A percentile compares a stretch with the other conserved stretches of the same genome.
Evolutionary conservation across 2,797 vertebrate genomes (phyloP).

Genomic region (Amphiprion clarkii): DNA sequence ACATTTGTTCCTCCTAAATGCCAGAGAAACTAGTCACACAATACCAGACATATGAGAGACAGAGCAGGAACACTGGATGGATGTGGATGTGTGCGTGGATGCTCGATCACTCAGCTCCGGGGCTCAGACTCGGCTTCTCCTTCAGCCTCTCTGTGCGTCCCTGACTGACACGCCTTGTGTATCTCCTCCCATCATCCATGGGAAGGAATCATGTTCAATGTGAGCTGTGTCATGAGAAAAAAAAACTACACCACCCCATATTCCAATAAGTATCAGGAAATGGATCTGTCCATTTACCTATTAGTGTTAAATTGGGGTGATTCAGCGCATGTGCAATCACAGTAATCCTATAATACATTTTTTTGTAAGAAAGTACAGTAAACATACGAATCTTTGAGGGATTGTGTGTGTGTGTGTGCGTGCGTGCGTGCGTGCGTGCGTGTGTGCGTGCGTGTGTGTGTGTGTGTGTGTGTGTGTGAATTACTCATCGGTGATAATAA

Average conservation of each 20-base stretch:
- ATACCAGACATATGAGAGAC: background rate
- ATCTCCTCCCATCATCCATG: slow-evolving; percentile 65
- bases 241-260: slow-evolving; percentile 24
- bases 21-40: background rate
- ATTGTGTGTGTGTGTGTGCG: background rate
- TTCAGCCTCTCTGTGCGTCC: slow-evolving; percentile 24
- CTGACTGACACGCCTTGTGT: slow-evolving; percentile 60
- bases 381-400: slow-evolving; percentile 16
- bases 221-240: slow-evolving; percentile 60
- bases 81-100: background rate
- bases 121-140: slow-evolving; percentile 32
- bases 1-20: background rate
- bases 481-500: slow-evolving; percentile 55
- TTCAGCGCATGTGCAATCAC: slow-evolving; percentile 23
- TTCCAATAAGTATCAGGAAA: slow-evolving; percentile 65
- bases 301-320: slow-evolving; percentile 64
- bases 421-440: background rate
- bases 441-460: no score
- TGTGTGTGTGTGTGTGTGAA: background rate
- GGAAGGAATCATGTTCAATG: slow-evolving; percentile 56
- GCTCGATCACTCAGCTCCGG: slow-evolving; percentile 16
- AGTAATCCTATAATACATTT: slow-evolving; percentile 35
- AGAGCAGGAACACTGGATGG: background rate
- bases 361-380: slow-evolving; percentile 4
- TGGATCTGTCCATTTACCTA: slow-evolving; percentile 66